Evolutionary conservation across 1,140 invertebrate genomes (phyloP).

Genomic region (Gerris buenoi): DNA sequence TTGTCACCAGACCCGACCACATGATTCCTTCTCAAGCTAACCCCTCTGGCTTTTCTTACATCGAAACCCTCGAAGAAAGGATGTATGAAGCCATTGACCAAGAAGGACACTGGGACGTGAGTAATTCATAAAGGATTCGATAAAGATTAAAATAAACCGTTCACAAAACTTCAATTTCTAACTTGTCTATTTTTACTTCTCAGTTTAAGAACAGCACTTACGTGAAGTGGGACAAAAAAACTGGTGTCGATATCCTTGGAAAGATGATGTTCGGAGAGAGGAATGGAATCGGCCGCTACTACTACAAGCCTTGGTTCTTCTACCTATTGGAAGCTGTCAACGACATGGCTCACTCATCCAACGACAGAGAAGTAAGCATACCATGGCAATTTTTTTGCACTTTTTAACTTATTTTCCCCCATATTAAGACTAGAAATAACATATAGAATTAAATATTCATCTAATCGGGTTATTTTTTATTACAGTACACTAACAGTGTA

Average conservation of each 20-base stretch:
- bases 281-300: background rate
- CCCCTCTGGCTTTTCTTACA: background rate
- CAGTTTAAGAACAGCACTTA: background rate
- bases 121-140: too few species aligned
- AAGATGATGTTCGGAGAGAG: background rate
- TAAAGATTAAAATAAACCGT: too few species aligned
- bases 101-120: background rate
- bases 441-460: too few species aligned
- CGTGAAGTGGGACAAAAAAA: background rate
- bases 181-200: background rate
- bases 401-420: too few species aligned
- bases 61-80: background rate
- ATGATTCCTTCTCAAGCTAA: background rate
- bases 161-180: too few species aligned
- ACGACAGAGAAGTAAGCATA: background rate
- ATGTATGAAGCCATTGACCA: background rate
- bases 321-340: background rate
- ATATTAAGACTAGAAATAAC: too few species aligned
- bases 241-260: background rate
- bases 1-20: background rate
- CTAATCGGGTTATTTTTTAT: too few species aligned
- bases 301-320: background rate
- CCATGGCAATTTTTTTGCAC: too few species aligned
- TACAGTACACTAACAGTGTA: constrained; percentile 30
- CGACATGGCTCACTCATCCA: background rate